Evolutionary conservation across 35 echinoderm and acorn worm species (phyloP), one percentile per base, ranked within the genome.

Genomic region (Nesometra sesokonis): DNA sequence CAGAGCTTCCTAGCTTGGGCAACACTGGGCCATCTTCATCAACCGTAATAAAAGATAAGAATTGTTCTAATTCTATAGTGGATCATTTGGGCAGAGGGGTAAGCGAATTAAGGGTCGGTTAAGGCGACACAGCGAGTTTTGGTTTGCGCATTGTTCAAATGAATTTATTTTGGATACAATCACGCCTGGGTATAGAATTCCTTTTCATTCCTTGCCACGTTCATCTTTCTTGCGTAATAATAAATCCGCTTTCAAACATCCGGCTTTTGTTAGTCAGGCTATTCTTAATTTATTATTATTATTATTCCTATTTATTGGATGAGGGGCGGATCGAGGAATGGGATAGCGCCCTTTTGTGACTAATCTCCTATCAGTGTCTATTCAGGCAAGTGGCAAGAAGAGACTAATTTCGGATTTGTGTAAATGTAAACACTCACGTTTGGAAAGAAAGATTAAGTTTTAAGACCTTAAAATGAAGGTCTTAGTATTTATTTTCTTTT

Each of bases 361-460:
- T n/a, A 81, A 81, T 57, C 87, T 79, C 52, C 39, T 89, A 3
- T 81, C 87, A 35, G 87, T 89, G 46, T 17, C 87, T 8, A 34
- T 89, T 30, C 37, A 89, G 33, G 5, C 35, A 32, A 30, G 35
- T 82, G 87, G 87, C 15, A 88, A 88, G 79, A 82, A 52, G 46
- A 88, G 87, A 34, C 39, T 82, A 5, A 88, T 88, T 13, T n/a
- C 46, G 27, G 87, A 89, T 47, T 40, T 89, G 29, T 46, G 36
- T 27, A 46, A 37, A 30, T n/a, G 39, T 82, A 0, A 89, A 89
- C 33, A 30, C 13, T 2, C 40, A 2, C 32, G 3, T 82, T 30
- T 80, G 79, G 77, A 46, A 82, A 17, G n/a, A 47, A 81, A 78
- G 27, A 37, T 82, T 9, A 82, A 89, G 47, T 82, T 46, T 35